These are phyloP conservation scores for Drosophila nigricruria DNA, from an alignment of 2,888 invertebrate species.

Conservation along the genomic window DNA sequence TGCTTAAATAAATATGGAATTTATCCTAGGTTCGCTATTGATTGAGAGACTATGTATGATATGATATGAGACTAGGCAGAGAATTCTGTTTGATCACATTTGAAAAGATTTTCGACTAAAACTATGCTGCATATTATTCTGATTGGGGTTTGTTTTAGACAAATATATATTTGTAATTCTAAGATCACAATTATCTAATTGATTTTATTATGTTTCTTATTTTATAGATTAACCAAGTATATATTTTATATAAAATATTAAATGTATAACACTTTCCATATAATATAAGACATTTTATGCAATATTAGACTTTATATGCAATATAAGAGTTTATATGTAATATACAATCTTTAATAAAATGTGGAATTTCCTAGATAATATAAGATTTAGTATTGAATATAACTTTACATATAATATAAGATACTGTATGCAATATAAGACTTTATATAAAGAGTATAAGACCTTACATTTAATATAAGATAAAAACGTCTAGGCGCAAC, in stretches of 20 bases:
- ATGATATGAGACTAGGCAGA: neutral
- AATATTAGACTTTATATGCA: neutral
- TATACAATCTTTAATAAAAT: too few relatives aligned
- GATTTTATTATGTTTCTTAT: too few relatives aligned
- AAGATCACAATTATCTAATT: neutral
- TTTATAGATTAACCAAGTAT: too few relatives aligned
- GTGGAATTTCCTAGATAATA: too few relatives aligned
- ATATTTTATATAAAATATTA: too few relatives aligned
- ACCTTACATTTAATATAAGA: neutral
- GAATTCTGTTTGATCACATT: neutral
- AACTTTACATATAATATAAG: neutral
- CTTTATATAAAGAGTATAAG: neutral
- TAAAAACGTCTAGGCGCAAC: neutral
- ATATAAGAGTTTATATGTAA: neutral
- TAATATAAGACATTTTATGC: neutral
- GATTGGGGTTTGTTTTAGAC: neutral
- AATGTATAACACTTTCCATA: too few relatives aligned
- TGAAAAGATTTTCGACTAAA: neutral
- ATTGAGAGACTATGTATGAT: neutral
- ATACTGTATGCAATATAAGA: neutral
- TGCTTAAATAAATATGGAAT: neutral
- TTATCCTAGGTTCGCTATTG: neutral
- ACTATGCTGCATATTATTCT: neutral
- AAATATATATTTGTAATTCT: neutral
- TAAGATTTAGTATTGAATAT: neutral